Base-by-base conservation (phyloP, 2,888 invertebrate species). In the Trissolcus brochymenae region DNA sequence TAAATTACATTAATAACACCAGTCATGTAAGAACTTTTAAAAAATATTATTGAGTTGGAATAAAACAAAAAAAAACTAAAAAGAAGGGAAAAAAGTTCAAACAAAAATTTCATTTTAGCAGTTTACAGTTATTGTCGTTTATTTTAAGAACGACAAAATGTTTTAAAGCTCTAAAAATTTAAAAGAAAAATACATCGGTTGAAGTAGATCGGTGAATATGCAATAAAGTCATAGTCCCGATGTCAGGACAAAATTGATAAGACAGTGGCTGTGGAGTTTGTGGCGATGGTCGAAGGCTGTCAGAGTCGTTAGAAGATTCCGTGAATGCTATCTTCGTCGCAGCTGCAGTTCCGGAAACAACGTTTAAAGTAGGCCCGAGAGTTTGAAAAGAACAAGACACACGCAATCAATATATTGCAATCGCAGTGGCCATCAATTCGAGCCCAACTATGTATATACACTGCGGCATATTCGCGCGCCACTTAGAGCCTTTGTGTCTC, bases 261-360 rank as follows among this genome's bases (percentile, higher is more conserved):
- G 65, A 61, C 73, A 53, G 35, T 62, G 71, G 55, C 19, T 19
- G 16, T n/a, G 11, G 68, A 43, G 62, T 41, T 19, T 81, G 79
- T 73, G 80, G 73, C 78, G 80, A 78, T 81, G 82, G 83, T 81
- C 82, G 73, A 75, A 73, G 80, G 76, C 81, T 78, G 81, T 77
- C 73, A 70, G 73, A 59, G 83, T 85, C 83, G 84, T 85, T 83
- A 84, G 82, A 78, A 83, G 82, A 85, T 84, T 85, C 85, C 84
- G 79, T 82, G 84, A 85, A 85, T 83, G 76, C 81, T 83, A 82
- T 84, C 81, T 82, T 73, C 71, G 78, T 78, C 61, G 59, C 75
- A 43, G 68, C 71, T 40, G 65, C 49, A 59, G 64, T 14, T 25
- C 19, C 59, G 53, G 50, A 53, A 60, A 62, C 55, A 6, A 46